These are phyloP conservation scores for Tragulus kanchil DNA, from an alignment of 2,113 vertebrate species.

Conservation along the genomic window DNA sequence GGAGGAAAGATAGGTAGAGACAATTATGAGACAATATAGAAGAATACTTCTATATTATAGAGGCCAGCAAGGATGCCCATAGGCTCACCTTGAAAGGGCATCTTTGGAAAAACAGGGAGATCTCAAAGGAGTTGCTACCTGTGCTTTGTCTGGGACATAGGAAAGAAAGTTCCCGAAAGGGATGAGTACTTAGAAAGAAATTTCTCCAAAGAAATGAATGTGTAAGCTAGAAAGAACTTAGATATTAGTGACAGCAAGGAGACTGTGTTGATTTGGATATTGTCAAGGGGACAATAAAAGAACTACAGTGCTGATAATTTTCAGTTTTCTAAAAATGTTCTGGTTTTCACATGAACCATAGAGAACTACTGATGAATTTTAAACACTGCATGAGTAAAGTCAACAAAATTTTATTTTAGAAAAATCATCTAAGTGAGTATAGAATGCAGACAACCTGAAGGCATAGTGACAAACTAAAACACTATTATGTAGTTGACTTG, in stretches of 20 bases:
- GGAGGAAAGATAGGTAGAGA: neutral
- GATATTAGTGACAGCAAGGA: neutral
- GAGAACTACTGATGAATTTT: neutral
- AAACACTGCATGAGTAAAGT: neutral
- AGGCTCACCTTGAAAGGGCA: neutral
- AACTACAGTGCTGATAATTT: neutral
- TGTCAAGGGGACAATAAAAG: neutral
- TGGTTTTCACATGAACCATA: neutral
- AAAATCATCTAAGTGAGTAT: neutral
- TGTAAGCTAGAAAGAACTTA: neutral
- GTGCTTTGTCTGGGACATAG: neutral
- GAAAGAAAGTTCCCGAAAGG: neutral
- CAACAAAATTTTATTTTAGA: neutral
- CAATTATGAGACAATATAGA: neutral
- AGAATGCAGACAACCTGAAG: neutral
- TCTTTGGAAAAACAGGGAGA: neutral
- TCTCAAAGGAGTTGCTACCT: neutral
- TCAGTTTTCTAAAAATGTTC: neutral
- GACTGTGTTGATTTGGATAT: neutral
- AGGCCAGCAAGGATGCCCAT: neutral
- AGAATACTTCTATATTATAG: neutral
- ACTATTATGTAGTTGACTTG: fast-evolving
- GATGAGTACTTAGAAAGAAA: neutral
- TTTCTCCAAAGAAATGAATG: neutral
- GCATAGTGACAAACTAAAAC: neutral